Conservation (phyloP, 2,113 vertebrate species). For the Oncorhynchus kisutch region DNA sequence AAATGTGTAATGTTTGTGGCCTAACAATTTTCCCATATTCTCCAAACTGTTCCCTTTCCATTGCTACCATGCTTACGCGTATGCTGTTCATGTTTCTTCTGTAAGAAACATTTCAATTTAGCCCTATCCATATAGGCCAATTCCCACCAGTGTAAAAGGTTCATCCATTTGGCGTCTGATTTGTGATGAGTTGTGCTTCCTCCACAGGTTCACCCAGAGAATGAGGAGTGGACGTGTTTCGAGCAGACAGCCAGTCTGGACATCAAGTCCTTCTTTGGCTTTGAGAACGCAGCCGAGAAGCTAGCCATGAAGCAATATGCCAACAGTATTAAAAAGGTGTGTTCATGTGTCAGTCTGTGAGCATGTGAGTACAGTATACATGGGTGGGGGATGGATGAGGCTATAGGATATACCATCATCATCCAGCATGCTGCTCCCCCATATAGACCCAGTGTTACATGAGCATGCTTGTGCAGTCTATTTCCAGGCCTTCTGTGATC, state of each 20-base stretch:
- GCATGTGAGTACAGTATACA: neutral
- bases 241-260: constrained; percentile 94
- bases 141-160: too few relatives aligned
- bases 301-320: constrained; percentile 97
- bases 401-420: neutral
- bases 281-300: constrained; percentile 95
- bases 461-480: neutral
- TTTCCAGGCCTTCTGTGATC: neutral
- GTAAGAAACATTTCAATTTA: too few relatives aligned
- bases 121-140: too few relatives aligned
- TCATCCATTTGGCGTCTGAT: neutral
- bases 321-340: constrained; percentile 92
- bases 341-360: constrained; percentile 20
- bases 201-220: constrained; percentile 92
- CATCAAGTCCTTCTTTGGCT: constrained; percentile 98
- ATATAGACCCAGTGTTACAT: neutral
- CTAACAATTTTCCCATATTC: neutral
- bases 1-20: neutral
- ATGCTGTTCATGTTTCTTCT: too few relatives aligned
- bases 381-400: neutral
- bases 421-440: neutral
- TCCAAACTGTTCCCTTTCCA: too few relatives aligned
- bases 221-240: constrained; percentile 97
- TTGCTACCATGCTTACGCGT: too few relatives aligned
- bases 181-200: neutral